Base-by-base conservation (phyloP, 1,140 invertebrate genomes). In the Calliphora vicina region DNA sequence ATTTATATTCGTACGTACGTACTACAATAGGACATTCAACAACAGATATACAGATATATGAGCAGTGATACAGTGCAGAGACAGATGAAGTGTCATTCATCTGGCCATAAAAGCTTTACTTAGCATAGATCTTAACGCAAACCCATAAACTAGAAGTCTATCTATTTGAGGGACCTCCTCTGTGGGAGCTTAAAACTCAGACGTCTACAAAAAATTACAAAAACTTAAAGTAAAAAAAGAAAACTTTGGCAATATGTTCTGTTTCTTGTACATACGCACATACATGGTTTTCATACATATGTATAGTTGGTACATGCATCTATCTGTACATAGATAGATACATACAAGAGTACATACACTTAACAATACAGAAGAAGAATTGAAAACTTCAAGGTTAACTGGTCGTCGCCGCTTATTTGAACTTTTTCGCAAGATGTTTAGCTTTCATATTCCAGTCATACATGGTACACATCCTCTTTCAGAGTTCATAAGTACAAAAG, bases 51-150 rank as follows among this genome's bases (percentile, higher is more conserved):
- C 61, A 67, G 61, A 67, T 67, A 67, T 67, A 67, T 67, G 61
- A 67, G 20, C n/a, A 67, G 61, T 67, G 15, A n/a, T 67, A 25
- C 20, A 20, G 61, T 23, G 4, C 20, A 23, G 20, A 67, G 61
- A 67, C 61, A 67, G 61, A 67, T 67, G 61, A 67, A 67, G 61
- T 67, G 61, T 67, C 61, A 67, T 67, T 67, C 61, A 67, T 67
- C 61, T 67, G n/a, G 61, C 61, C 61, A 67, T 67, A 67, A 67
- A 67, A 67, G 61, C 61, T 67, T 67, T 67, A 67, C 61, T 67
- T 67, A 67, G 61, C 61, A 67, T 67, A 67, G 61, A 67, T 67
- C 61, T 67, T 67, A 67, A 67, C 61, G n/a, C 20, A 67, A 67
- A 67, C 23, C 61, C 61, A 67, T 67, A 67, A 67, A 67, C 61